Percentiles rank a stretch among this genome's conserved stretches.
Conservation (phyloP, 2,113 vertebrate species). For the Pampusana beccarii region DNA sequence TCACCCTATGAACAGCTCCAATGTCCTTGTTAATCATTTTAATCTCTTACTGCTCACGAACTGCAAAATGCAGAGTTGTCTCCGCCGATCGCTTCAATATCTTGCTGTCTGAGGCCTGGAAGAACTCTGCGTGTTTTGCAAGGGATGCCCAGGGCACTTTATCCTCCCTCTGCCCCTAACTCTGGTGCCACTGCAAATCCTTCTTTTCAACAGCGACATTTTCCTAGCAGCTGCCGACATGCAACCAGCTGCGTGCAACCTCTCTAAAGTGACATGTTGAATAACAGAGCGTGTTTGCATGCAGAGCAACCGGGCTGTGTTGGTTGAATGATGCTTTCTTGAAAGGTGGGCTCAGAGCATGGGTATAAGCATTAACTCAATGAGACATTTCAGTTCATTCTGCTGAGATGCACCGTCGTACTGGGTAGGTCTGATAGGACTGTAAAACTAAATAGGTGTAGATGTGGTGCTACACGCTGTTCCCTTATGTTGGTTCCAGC, state of each 20-base stretch:
- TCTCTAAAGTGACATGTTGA: not conserved
- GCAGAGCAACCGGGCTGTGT: not conserved
- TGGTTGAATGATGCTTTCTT: not conserved
- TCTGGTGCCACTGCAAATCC: not conserved
- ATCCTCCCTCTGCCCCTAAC: not conserved
- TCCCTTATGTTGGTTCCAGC: conserved; percentile 25
- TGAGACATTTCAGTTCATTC: not conserved
- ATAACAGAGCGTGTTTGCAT: not conserved
- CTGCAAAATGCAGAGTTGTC: not conserved
- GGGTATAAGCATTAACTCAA: not conserved
- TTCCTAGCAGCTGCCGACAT: not conserved
- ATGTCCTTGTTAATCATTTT: conserved; percentile 58
- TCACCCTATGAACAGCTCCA: conserved; percentile 1
- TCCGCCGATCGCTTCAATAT: not conserved
- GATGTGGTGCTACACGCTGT: not conserved
- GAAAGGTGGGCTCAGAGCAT: not conserved
- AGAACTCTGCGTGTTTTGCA: not conserved
- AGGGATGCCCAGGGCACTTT: not conserved
- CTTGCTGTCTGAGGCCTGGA: not conserved
- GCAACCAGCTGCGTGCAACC: not conserved
- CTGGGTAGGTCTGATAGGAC: not conserved
- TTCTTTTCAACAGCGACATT: not conserved
- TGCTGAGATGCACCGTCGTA: not conserved
- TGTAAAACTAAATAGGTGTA: conserved; percentile 15
- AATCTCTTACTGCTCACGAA: not conserved